Conservation (phyloP, 2,113 vertebrate species). For the Scalopus aquaticus region DNA sequence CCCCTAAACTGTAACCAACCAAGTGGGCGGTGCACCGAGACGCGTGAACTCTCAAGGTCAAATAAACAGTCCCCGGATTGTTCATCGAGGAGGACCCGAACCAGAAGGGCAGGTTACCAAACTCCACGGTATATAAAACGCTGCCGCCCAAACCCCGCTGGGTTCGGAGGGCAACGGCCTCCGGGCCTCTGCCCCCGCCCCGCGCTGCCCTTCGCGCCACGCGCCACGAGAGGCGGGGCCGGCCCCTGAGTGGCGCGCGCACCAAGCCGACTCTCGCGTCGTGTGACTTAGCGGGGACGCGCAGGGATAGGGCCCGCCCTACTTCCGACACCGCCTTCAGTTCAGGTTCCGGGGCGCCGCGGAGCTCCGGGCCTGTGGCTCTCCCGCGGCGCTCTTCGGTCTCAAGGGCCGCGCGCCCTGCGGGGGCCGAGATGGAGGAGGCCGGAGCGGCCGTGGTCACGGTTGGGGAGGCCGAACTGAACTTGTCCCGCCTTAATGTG, state of each 20-base stretch:
- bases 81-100: neutral
- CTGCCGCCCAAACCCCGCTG: rapidly evolving
- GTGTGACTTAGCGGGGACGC: neutral
- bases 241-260: neutral
- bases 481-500: conserved; percentile 87
- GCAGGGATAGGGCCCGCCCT: neutral
- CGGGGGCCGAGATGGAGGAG: conserved; percentile 62
- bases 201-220: rapidly evolving
- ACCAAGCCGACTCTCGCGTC: neutral
- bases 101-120: rapidly evolving
- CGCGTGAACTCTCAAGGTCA: neutral
- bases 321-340: neutral
- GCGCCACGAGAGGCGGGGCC: neutral
- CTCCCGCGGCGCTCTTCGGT: neutral
- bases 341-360: conserved; percentile 75
- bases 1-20: neutral
- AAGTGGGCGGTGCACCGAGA: neutral
- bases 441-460: neutral
- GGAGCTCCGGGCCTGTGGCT: neutral
- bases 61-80: neutral
- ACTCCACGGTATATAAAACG: rapidly evolving
- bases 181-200: rapidly evolving
- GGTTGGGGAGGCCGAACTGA: conserved; percentile 83
- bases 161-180: rapidly evolving
- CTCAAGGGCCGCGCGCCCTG: neutral